These are phyloP conservation scores for Trichomalopsis sarcophagae DNA, from an alignment of 1,140 invertebrate genomes.

Conservation along the genomic window DNA sequence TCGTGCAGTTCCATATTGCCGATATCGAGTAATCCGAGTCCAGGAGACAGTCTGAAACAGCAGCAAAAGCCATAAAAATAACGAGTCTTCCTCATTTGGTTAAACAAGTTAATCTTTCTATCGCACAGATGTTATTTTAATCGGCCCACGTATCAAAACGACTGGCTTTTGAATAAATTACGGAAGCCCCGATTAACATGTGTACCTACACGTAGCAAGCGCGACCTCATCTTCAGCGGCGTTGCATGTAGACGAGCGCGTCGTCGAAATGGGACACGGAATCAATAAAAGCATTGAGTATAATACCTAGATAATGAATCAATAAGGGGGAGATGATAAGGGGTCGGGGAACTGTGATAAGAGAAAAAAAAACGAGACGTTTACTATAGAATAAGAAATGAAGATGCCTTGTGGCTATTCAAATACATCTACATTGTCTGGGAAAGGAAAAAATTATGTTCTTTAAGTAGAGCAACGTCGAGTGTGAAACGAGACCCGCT, in stretches of 20 bases:
- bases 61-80: too few species aligned
- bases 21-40: constrained; percentile 57
- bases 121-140: too few species aligned
- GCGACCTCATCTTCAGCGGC: neutral
- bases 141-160: too few species aligned
- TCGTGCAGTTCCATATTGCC: constrained; percentile 59
- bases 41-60: constrained; percentile 37
- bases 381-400: neutral
- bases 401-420: neutral
- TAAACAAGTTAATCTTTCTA: too few species aligned
- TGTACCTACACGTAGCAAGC: neutral
- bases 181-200: neutral
- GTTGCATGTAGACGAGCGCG: neutral
- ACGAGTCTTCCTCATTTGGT: too few species aligned
- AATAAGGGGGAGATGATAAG: neutral
- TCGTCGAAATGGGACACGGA: neutral
- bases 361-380: neutral
- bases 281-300: neutral
- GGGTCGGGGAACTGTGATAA: neutral
- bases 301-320: neutral
- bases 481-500: neutral
- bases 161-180: neutral
- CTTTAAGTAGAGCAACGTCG: neutral
- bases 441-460: neutral
- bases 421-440: neutral